These are phyloP conservation scores for Atethmia centrago DNA, from an alignment of 2,888 invertebrate genomes.

Conservation along the genomic window DNA sequence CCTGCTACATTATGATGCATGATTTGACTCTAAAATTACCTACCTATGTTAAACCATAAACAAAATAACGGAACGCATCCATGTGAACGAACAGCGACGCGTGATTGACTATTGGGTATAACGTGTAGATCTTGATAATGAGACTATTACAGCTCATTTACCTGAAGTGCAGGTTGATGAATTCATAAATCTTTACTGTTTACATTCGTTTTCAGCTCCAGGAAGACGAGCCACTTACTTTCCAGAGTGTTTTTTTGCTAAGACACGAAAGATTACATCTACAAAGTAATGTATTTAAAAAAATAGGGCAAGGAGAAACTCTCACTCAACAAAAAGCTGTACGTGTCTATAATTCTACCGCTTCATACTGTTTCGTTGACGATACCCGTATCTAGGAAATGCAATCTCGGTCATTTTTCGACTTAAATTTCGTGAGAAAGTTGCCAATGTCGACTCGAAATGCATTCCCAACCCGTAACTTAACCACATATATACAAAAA, in stretches of 20 bases:
- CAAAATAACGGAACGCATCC: neutral
- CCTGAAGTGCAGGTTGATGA: conserved; percentile 9
- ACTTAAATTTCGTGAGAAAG: too few species aligned
- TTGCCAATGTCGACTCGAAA: too few species aligned
- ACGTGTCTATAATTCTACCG: neutral
- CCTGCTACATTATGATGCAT: too few species aligned
- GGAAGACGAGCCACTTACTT: neutral
- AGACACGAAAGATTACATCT: neutral
- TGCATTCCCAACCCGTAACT: too few species aligned
- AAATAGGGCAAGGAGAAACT: neutral
- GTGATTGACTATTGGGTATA: neutral
- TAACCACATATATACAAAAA: neutral
- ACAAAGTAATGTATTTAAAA: neutral
- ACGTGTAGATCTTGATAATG: conserved; percentile 9
- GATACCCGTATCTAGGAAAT: neutral
- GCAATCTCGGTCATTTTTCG: too few species aligned
- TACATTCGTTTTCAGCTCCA: neutral
- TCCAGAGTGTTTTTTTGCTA: neutral
- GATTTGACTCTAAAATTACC: too few species aligned
- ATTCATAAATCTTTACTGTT: conserved; percentile 10
- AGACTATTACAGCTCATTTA: conserved; percentile 14
- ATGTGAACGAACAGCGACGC: neutral
- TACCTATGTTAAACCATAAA: too few species aligned
- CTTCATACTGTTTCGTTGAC: neutral
- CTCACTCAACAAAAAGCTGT: neutral